A percentile compares a stretch with the other conserved stretches of the same genome.
These are phyloP conservation scores for Lampris incognitus DNA, from an alignment of 2,113 vertebrate species.

Conservation along the genomic window DNA sequence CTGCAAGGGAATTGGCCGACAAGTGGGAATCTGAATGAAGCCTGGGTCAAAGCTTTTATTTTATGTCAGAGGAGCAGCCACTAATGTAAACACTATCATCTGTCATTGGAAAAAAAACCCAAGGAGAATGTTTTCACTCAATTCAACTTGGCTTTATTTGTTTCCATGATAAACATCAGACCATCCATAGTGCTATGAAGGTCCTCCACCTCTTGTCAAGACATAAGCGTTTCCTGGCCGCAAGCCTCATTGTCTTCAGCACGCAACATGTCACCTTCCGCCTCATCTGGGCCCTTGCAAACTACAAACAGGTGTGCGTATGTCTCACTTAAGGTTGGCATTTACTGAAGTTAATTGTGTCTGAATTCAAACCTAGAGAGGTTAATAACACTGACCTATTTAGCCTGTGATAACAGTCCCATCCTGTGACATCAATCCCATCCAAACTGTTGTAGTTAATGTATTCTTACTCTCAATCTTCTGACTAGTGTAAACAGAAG, in stretches of 20 bases:
- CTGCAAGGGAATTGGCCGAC: no score
- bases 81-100: background rate
- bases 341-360: background rate
- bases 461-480: background rate
- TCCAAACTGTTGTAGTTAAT: background rate
- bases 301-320: constrained; percentile 85
- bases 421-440: no score
- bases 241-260: constrained; percentile 88
- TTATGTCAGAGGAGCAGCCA: background rate
- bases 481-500: no score
- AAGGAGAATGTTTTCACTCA: background rate
- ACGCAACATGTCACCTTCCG: constrained; percentile 91
- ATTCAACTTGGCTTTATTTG: background rate
- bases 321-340: background rate
- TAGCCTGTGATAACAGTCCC: background rate
- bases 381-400: background rate
- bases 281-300: constrained; percentile 88
- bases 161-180: constrained; percentile 72
- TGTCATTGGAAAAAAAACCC: background rate
- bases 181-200: constrained; percentile 83
- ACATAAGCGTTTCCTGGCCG: constrained; percentile 83
- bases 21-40: no score
- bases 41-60: no score
- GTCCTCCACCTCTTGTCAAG: constrained; percentile 89
- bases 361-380: background rate